Evolutionary conservation across 2,888 invertebrate species (phyloP).

Genomic region (Theodoxus fluviatilis): DNA sequence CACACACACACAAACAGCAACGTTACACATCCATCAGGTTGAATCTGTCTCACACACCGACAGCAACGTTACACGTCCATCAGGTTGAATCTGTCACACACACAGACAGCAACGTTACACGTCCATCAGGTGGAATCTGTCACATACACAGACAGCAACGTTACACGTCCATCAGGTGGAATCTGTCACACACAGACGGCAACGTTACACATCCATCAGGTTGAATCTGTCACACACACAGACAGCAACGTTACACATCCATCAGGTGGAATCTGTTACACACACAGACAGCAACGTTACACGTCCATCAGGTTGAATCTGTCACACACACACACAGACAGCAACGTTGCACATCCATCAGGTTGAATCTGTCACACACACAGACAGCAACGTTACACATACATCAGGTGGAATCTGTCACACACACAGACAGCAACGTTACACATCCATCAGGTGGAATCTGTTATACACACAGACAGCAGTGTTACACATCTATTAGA

Average conservation of each 20-base stretch:
- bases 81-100: neutral
- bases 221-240: neutral
- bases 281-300: too few species aligned
- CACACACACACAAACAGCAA: neutral
- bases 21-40: neutral
- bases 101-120: neutral
- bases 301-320: conserved; percentile 87
- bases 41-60: neutral
- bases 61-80: neutral
- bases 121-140: neutral
- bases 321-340: conserved; percentile 20
- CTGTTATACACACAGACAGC: neutral
- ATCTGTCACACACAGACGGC: neutral
- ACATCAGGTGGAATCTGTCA: neutral
- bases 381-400: neutral
- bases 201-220: neutral
- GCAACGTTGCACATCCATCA: neutral
- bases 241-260: too few species aligned
- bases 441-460: neutral
- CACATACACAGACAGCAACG: neutral
- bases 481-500: neutral
- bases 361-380: neutral
- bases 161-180: neutral
- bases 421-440: neutral
- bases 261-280: too few species aligned